Conservation (phyloP, 2,888 invertebrate species). For the Hartigia nigra region DNA sequence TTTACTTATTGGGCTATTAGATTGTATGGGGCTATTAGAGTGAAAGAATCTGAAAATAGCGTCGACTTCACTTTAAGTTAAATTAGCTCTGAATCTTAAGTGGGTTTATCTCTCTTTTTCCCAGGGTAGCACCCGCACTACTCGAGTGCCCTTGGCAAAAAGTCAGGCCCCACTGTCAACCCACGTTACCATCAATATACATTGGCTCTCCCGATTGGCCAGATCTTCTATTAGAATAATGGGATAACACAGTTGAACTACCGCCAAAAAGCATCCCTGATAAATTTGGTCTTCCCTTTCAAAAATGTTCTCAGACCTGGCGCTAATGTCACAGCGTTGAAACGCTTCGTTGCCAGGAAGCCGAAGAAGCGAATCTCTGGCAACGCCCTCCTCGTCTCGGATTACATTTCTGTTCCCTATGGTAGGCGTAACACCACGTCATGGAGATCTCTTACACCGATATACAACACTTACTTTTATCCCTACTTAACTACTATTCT, state of each 20-base stretch:
- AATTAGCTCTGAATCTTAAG: slow-evolving; percentile 36
- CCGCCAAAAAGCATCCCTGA: not conserved
- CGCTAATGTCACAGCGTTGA: not conserved
- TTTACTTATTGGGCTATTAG: not conserved
- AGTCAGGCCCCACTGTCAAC: slow-evolving; percentile 22
- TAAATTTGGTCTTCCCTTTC: not conserved
- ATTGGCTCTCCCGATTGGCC: not conserved
- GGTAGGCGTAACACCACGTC: slow-evolving; percentile 49
- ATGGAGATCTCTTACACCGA: slow-evolving; percentile 47
- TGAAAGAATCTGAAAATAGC: slow-evolving; percentile 35
- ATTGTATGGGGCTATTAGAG: slow-evolving; percentile 30
- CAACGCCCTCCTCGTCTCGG: slow-evolving; percentile 29
- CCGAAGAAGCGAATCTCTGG: slow-evolving; percentile 21
- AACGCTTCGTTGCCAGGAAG: not conserved
- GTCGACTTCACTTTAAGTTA: slow-evolving; percentile 23
- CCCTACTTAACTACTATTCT: not conserved
- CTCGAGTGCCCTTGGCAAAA: slow-evolving; percentile 33
- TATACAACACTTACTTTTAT: slow-evolving; percentile 30
- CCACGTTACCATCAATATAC: slow-evolving; percentile 25
- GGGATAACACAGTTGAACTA: not conserved
- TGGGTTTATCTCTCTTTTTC: slow-evolving; percentile 45
- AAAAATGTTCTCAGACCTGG: not conserved
- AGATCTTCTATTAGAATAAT: not conserved
- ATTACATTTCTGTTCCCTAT: slow-evolving; percentile 30
- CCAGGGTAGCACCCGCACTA: slow-evolving; percentile 34